Conservation (phyloP, 2,113 vertebrate species). For the Periophthalmodon schlosseri region DNA sequence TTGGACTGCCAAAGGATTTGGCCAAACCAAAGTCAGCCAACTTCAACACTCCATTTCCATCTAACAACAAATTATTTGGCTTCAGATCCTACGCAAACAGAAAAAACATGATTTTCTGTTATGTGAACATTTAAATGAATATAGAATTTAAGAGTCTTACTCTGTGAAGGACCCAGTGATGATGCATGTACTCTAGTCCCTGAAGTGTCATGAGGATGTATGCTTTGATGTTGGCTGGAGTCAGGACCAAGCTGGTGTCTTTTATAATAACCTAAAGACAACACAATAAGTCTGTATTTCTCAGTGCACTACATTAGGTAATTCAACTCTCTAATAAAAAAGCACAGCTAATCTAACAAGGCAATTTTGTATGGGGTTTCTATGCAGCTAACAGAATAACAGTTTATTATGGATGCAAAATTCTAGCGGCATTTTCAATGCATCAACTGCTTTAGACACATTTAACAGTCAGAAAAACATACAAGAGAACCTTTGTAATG, state of each 20-base stretch:
- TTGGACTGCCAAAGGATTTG: conserved; percentile 97
- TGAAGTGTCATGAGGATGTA: conserved; percentile 98
- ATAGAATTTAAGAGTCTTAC: conserved; percentile 71
- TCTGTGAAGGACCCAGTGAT: conserved; percentile 96
- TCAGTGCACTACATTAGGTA: not conserved
- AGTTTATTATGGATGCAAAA: too few species aligned
- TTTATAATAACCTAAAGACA: conserved; percentile 91
- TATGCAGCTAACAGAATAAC: too few species aligned
- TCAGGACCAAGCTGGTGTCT: conserved; percentile 93
- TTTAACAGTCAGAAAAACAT: not conserved
- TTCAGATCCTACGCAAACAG: conserved; percentile 87
- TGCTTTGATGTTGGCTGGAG: conserved; percentile 95
- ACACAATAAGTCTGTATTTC: not conserved
- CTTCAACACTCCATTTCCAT: conserved; percentile 93
- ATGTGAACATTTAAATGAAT: not conserved
- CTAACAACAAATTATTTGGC: conserved; percentile 94
- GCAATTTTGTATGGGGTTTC: too few species aligned
- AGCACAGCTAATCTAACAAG: not conserved
- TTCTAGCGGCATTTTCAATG: too few species aligned
- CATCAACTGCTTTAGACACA: not conserved
- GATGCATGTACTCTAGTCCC: conserved; percentile 95
- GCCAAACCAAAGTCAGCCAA: conserved; percentile 97
- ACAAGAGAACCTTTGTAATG: not conserved
- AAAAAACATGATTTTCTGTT: conserved; percentile 8
- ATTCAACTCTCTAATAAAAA: not conserved